These are phyloP conservation scores for Aporophyla lueneburgensis DNA, from an alignment of 2,888 invertebrate genomes.

Conservation along the genomic window DNA sequence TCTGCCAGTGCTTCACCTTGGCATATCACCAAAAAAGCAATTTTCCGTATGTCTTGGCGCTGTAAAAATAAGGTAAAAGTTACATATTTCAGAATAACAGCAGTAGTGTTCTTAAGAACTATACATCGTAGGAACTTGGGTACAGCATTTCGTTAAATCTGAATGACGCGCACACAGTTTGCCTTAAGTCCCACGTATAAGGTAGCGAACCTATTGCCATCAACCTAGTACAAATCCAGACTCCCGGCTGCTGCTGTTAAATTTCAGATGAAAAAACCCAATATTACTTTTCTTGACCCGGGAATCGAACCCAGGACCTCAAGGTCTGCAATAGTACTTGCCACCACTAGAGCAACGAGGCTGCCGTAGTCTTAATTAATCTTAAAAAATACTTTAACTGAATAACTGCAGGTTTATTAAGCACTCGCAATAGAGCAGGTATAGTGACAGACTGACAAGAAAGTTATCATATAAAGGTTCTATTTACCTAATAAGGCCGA, in stretches of 20 bases:
- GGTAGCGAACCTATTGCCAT: too few relatives aligned
- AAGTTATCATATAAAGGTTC: not conserved
- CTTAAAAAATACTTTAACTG: not conserved
- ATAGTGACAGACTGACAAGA: not conserved
- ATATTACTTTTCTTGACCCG: too few relatives aligned
- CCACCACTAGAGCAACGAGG: too few relatives aligned
- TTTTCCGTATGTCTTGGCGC: constrained; percentile 96
- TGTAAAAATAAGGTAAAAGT: constrained; percentile 73
- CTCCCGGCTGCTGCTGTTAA: too few relatives aligned
- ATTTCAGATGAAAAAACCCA: too few relatives aligned
- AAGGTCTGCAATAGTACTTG: too few relatives aligned
- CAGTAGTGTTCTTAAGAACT: not conserved
- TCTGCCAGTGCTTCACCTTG: constrained; percentile 96
- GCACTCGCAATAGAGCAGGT: not conserved
- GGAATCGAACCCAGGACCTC: too few relatives aligned
- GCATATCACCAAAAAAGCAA: constrained; percentile 95
- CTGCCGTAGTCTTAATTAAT: not conserved
- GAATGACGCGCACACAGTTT: not conserved
- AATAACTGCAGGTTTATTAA: not conserved
- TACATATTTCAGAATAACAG: not conserved
- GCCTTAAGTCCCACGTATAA: not conserved
- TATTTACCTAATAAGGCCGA: not conserved
- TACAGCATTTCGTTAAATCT: not conserved
- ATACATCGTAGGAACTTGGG: not conserved
- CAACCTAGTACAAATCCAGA: too few relatives aligned